These are phyloP conservation scores for Nyctibius grandis DNA, from an alignment of 2,797 vertebrate genomes.

Conservation along the genomic window DNA sequence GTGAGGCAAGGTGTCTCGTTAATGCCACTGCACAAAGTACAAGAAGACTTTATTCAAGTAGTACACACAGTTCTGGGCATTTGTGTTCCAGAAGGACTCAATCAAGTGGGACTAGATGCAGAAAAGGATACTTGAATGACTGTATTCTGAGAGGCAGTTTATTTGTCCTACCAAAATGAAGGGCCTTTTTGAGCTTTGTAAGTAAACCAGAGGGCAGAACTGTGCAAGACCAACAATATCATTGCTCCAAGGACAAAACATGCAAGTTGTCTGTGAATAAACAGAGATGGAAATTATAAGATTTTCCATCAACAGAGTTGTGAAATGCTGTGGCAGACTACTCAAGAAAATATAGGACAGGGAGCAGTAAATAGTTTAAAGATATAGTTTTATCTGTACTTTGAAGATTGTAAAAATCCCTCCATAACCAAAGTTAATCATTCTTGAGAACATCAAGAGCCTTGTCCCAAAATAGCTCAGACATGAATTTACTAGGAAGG, in stretches of 20 bases:
- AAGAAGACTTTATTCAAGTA: not conserved
- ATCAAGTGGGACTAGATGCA: not conserved
- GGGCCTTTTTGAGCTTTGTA: not conserved
- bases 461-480: not conserved
- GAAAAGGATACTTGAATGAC: not conserved
- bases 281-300: not conserved
- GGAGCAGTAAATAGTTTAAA: not conserved
- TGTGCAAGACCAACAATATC: not conserved
- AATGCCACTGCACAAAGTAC: not conserved
- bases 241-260: not conserved
- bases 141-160: not conserved
- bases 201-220: not conserved
- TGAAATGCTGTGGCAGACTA: not conserved
- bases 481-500: not conserved
- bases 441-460: not conserved
- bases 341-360: not conserved
- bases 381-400: not conserved
- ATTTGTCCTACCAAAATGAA: not conserved
- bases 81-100: not conserved
- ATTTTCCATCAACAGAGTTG: not conserved
- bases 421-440: not conserved
- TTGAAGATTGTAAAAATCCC: not conserved
- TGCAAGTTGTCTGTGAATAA: not conserved
- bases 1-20: not conserved
- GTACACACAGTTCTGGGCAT: not conserved